A percentile compares a stretch with the other conserved stretches of the same genome.
phyloP scores from a whole-genome alignment of 2,888 invertebrate species.

The Anaspis maculata region DNA sequence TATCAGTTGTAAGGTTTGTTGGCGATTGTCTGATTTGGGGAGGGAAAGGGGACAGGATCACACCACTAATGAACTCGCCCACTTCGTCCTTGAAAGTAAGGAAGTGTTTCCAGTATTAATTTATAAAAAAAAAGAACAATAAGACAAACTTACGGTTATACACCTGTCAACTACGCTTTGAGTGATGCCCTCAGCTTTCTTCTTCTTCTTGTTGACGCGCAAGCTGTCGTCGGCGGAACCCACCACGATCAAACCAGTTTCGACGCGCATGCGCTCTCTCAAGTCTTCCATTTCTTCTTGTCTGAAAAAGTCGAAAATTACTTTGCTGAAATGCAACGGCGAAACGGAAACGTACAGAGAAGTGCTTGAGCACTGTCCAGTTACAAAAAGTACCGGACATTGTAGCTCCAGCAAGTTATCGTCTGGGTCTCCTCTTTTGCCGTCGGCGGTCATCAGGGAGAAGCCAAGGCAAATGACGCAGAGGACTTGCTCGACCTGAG shows the following conservation, averaged over 20 bases:
- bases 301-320: conserved; percentile 34
- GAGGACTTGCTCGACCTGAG: conserved; percentile 60
- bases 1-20: conserved; percentile 29
- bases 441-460: conserved; percentile 64
- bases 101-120: background rate
- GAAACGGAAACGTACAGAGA: conserved; percentile 41
- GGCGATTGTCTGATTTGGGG: conserved; percentile 44
- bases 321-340: background rate
- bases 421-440: conserved; percentile 63
- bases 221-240: conserved; percentile 73
- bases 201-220: conserved; percentile 60
- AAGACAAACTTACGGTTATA: conserved; percentile 50
- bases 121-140: background rate
- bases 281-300: conserved; percentile 71
- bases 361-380: conserved; percentile 65
- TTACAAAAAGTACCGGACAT: conserved; percentile 67
- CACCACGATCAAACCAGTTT: conserved; percentile 67
- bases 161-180: conserved; percentile 73
- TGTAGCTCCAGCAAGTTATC: conserved; percentile 65
- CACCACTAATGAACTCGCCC: conserved; percentile 54
- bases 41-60: conserved; percentile 51
- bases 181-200: conserved; percentile 65
- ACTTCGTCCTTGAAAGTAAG: conserved; percentile 52
- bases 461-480: conserved; percentile 74
- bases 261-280: conserved; percentile 66